Evolutionary conservation across 2,888 invertebrate species (phyloP).

Genomic region (Lasioglossum morio): DNA sequence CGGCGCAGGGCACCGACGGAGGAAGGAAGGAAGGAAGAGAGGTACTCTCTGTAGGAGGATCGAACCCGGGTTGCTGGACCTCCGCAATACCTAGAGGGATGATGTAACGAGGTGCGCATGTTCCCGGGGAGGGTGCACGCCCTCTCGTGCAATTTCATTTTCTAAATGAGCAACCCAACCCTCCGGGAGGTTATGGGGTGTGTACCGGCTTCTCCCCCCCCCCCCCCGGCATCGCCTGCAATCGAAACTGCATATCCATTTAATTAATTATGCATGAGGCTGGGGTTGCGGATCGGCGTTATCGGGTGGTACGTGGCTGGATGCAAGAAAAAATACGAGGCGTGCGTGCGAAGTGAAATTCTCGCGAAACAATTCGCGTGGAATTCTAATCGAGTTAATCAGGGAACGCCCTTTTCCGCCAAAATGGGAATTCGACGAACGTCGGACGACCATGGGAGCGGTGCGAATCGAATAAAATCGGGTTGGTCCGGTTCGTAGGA

Average conservation of each 20-base stretch:
- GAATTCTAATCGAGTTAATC: slow-evolving; percentile 1
- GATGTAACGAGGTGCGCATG: slow-evolving; percentile 76
- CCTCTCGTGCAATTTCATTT: slow-evolving; percentile 79
- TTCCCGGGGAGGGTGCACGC: slow-evolving; percentile 74
- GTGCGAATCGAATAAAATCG: background rate
- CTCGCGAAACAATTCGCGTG: slow-evolving; percentile 4
- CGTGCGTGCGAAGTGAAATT: background rate
- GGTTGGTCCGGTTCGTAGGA: background rate
- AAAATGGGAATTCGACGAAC: background rate
- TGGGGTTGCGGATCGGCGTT: slow-evolving; percentile 55
- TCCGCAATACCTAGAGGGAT: slow-evolving; percentile 60
- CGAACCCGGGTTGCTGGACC: slow-evolving; percentile 63
- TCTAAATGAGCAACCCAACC: slow-evolving; percentile 73
- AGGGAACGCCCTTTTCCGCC: slow-evolving; percentile 11
- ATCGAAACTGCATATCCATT: slow-evolving; percentile 78
- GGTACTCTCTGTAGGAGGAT: slow-evolving; percentile 61
- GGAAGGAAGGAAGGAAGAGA: slow-evolving; percentile 32
- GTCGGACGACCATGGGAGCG: background rate
- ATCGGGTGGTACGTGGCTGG: slow-evolving; percentile 50
- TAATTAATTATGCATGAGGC: slow-evolving; percentile 81
- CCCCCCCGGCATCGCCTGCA: slow-evolving; percentile 63
- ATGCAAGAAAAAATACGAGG: slow-evolving; percentile 26
- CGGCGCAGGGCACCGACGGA: slow-evolving; percentile 34
- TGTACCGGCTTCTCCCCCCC: slow-evolving; percentile 30
- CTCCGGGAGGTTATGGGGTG: slow-evolving; percentile 69